Evolutionary conservation across 2,113 vertebrate genomes (phyloP).

Genomic region (Chauna torquata): DNA sequence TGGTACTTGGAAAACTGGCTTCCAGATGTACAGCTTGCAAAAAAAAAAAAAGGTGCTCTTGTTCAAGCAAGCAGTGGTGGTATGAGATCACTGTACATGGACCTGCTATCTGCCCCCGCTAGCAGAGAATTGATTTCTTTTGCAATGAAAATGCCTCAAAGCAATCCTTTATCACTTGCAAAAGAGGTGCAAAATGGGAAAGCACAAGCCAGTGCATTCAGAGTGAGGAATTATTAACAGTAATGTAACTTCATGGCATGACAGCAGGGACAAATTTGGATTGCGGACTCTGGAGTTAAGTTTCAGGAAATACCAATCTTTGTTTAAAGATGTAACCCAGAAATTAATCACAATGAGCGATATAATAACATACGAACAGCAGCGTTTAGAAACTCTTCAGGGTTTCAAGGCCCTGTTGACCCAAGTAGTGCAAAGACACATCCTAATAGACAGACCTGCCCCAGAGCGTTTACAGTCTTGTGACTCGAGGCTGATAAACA

Average conservation of each 20-base stretch:
- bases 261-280: constrained; percentile 50
- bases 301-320: constrained; percentile 29
- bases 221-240: constrained; percentile 27
- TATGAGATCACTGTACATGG: constrained; percentile 54
- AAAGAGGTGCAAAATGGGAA: constrained; percentile 3
- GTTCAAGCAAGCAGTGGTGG: neutral
- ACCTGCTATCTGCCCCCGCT: constrained; percentile 2
- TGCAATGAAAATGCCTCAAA: constrained; percentile 52
- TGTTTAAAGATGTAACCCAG: neutral
- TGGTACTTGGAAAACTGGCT: constrained; percentile 14
- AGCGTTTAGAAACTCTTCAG: neutral
- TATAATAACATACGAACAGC: neutral
- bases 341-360: constrained; percentile 49
- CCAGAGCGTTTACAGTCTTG: neutral
- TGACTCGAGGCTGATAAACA: constrained; percentile 9
- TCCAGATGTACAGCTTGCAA: constrained; percentile 42
- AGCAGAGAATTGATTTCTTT: constrained; percentile 56
- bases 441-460: neutral
- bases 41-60: neutral
- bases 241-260: neutral
- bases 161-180: constrained; percentile 46
- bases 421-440: neutral
- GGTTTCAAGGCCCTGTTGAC: constrained; percentile 20
- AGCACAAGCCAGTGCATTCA: neutral
- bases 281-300: neutral